Percentiles rank a stretch among this genome's conserved stretches.
These are phyloP conservation scores for Samia ricini DNA, from an alignment of 1,140 invertebrate species.

Conservation along the genomic window DNA sequence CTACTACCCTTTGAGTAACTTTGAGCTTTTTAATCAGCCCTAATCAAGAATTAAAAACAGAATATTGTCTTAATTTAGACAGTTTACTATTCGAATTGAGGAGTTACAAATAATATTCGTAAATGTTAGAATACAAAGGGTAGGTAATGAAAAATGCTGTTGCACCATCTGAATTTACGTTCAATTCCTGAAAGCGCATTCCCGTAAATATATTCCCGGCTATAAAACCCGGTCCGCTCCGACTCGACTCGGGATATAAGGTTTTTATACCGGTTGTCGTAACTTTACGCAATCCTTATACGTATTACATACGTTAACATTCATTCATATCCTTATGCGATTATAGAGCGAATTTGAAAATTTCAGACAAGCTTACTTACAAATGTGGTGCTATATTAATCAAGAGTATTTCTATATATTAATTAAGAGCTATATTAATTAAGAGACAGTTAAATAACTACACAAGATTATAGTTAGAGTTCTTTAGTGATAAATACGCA, in stretches of 20 bases:
- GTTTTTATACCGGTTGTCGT: constrained; percentile 50
- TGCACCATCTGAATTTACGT: constrained; percentile 47
- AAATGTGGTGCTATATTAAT: too few species aligned
- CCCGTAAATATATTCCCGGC: constrained; percentile 62
- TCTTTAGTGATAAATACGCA: too few species aligned
- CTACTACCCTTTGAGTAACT: too few species aligned
- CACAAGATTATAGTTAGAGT: too few species aligned
- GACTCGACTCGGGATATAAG: constrained; percentile 57
- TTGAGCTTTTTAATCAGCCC: too few species aligned
- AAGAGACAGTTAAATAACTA: too few species aligned
- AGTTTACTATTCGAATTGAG: neutral
- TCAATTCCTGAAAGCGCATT: constrained; percentile 54
- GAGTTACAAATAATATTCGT: neutral
- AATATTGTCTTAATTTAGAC: too few species aligned
- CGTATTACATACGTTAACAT: neutral
- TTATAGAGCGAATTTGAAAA: neutral
- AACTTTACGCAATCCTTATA: constrained; percentile 33
- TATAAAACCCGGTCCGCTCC: constrained; percentile 60
- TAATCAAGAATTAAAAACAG: too few species aligned
- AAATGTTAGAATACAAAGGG: constrained; percentile 5
- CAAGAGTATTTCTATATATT: too few species aligned
- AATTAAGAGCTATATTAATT: too few species aligned
- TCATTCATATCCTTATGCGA: neutral
- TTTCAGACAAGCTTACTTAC: neutral
- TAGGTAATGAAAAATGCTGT: constrained; percentile 48